Evolutionary conservation across 2,888 invertebrate species (phyloP), one percentile per base, ranked within the genome.

Genomic region (Thecophora atra): DNA sequence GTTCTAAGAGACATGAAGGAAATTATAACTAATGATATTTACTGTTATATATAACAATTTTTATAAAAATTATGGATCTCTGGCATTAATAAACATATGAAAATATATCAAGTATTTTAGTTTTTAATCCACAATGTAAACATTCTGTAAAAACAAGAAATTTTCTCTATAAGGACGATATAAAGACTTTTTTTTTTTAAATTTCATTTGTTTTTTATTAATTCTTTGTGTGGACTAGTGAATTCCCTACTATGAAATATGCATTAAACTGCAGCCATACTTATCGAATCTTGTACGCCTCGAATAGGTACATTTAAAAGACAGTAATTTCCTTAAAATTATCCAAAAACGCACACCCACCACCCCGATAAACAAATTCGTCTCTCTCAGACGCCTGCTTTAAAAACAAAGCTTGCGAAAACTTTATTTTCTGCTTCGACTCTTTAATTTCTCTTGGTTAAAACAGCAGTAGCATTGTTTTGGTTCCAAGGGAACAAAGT

Each of bases 251-350:
- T 37, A 6, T 11, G 11, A 37, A 37, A 1, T n/a, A 21, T 11
- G n/a, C 66, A 28, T 54, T 79, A 79, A 81, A 80, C 80, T 81
- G 80, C 80, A 83, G 66, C 82, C 75, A 83, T 81, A 78, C 82
- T 79, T 79, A 73, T 78, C 78, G 74, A 72, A 72, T 72, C 54
- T 60, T 69, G 66, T 60, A 60, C 26, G 66, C 58, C 15, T 2
- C 15, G 13, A 19, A 24, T 3, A 17, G 19, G 37, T 37, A 37
- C 2, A 8, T 37, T 37, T 28, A 69, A 69, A 47, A 47, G 28
- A 47, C 13, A 64, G 17, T 63, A 63, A 21, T 63, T 63, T 30
- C 58, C 15, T 52, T 28, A 54, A 68, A 26, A 28, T 58, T 26
- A 24, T 19, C 37, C 44, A 65, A 42, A 21, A n/a, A n/a, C n/a